Evolutionary conservation across 2,797 vertebrate genomes (phyloP).

Genomic region (Pogoniulus pusillus): DNA sequence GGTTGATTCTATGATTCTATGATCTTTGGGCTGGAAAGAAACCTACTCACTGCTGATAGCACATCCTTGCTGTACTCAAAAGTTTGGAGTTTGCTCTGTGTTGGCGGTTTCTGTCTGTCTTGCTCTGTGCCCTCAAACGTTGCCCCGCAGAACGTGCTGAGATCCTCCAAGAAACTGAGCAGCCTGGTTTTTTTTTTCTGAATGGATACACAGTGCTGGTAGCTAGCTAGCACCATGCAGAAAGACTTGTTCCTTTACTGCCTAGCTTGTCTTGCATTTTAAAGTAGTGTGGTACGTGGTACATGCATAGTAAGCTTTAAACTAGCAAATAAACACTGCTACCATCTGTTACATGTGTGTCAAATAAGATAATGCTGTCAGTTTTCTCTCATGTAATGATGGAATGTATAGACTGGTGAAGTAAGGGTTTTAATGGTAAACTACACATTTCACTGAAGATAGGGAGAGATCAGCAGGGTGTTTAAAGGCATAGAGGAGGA

Average conservation of each 20-base stretch:
- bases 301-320: neutral
- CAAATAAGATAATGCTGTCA: neutral
- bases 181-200: neutral
- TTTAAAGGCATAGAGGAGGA: neutral
- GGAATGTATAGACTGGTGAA: neutral
- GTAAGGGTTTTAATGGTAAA: neutral
- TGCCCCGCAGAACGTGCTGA: rapidly evolving
- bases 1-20: no score
- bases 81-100: neutral
- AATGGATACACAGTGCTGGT: neutral
- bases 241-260: neutral
- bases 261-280: neutral
- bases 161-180: neutral
- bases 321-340: neutral
- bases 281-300: neutral
- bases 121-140: neutral
- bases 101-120: neutral
- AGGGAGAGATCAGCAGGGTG: neutral
- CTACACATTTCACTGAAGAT: neutral
- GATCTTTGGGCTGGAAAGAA: neutral
- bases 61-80: neutral
- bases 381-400: neutral
- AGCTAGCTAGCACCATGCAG: neutral
- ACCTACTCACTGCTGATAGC: neutral
- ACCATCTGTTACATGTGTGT: neutral